A percentile compares a stretch with the other conserved stretches of the same genome.
Evolutionary conservation across 2,888 invertebrate genomes (phyloP).

Genomic region (Eustalomyia histrio): DNA sequence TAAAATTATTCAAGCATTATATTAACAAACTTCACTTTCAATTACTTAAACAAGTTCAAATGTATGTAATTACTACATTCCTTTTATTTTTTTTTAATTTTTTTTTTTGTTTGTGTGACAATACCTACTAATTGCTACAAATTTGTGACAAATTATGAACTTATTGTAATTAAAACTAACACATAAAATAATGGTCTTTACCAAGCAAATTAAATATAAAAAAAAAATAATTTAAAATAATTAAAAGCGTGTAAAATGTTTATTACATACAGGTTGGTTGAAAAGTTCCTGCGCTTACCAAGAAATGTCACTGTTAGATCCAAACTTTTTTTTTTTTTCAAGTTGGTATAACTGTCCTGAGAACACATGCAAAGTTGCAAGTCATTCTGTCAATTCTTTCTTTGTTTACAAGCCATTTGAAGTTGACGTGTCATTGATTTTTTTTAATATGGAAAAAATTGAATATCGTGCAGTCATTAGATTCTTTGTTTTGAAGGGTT

Average conservation of each 20-base stretch:
- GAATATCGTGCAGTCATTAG: too few relatives aligned
- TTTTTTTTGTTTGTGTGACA: constrained; percentile 1
- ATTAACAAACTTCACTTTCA: constrained; percentile 41
- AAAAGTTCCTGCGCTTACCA: too few relatives aligned
- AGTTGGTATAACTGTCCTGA: too few relatives aligned
- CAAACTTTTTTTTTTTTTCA: too few relatives aligned
- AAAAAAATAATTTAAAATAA: background rate
- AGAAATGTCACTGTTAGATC: too few relatives aligned
- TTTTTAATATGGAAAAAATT: too few relatives aligned
- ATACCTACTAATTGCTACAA: constrained; percentile 56
- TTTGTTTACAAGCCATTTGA: too few relatives aligned
- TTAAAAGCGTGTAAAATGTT: background rate
- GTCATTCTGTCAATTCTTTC: too few relatives aligned
- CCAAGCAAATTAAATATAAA: background rate
- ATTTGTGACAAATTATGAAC: constrained; percentile 55
- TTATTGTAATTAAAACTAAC: constrained; percentile 21
- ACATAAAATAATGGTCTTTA: background rate
- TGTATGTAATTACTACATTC: constrained; percentile 46
- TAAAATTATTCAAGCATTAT: constrained; percentile 38
- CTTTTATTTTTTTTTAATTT: constrained; percentile 10
- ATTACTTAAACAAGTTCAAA: constrained; percentile 57
- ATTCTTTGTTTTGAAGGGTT: too few relatives aligned
- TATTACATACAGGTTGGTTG: too few relatives aligned
- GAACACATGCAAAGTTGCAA: too few relatives aligned
- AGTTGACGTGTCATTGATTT: too few relatives aligned